Base-by-base conservation (phyloP, 2,888 invertebrate genomes). In the Meganola albula region DNA sequence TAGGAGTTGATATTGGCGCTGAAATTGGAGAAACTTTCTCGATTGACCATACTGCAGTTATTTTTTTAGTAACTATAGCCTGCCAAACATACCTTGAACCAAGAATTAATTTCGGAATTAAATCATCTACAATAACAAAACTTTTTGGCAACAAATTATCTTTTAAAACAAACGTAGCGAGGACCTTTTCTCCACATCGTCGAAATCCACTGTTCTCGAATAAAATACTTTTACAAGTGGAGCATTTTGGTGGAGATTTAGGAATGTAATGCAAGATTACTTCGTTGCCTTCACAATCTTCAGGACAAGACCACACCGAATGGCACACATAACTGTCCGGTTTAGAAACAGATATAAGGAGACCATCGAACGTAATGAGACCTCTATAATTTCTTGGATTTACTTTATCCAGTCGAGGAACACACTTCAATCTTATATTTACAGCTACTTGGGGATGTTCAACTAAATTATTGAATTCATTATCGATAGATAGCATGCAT, bases 271-370 rank as follows among this genome's bases (percentile, higher is more conserved):
- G 71, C 27, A 79, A 40, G 31, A 85, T 71, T 3, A 77, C 63
- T 54, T 84, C 82, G 37, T 63, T 83, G 2, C 68, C 71, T 41
- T 83, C 80, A 42, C 85, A 85, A 40, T 82, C 73, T 52, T 85
- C 84, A n/a, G 77, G 79, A 35, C 85, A 85, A 0, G 74, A 73
- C 84, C 84, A 84, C 24, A 85, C 77, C 0, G 80, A 70, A 43
- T 85, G 83, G 34, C 68, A 71, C 9, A 75, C 74, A 35, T 76
- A 78, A 24, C 58, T 67, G 10, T 54, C 58, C 2, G 74, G 66
- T 43, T 78, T 80, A 0, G 78, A 64, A 22, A 73, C 34, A 11
- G 58, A 52, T 31, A 78, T 34, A 13, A 85, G 64, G 18, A 71
- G 41, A 1, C 82, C 84, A 40, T 65, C 55, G 32, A 66, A 63